Evolutionary conservation across 2,888 invertebrate genomes (phyloP), one percentile per base, ranked within the genome.

Genomic region (Anagyrus pseudococci): DNA sequence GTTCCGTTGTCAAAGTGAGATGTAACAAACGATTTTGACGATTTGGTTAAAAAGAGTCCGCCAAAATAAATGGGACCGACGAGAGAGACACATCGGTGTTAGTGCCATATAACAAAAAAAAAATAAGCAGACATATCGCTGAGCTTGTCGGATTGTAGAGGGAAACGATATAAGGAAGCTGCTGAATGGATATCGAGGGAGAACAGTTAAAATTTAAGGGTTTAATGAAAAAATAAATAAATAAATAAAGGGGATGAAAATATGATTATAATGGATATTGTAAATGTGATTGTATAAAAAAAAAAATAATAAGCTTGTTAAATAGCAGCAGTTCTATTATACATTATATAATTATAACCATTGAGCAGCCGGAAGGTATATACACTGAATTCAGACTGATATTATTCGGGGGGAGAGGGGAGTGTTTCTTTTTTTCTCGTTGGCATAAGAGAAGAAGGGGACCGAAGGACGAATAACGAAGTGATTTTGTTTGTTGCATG

Each of bases 371-470:
- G 3, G 33, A 37, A 8, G 33, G 15, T 37, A n/a, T n/a, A n/a
- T n/a, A n/a, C n/a, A n/a, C n/a, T n/a, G n/a, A 63, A 60, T 66
- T 59, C 60, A 64, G 60, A 63, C 63, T 66, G 60, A 66, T 63
- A 49, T 50, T 66, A 37, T 13, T 4, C 8, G 33, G 33, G 8
- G 33, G 33, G 33, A 37, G 8, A 37, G 8, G 33, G 33, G 15
- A 37, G 4, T 13, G 8, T 37, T 37, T 37, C 10, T 37, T 37
- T 37, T 4, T 37, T 37, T 4, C 13, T 8, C 33, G 58, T 62
- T 66, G 62, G 29, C 52, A 56, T 37, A 15, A 40, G 17, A 26
- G 19, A 44, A 44, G 26, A 49, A 48, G 37, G 43, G 4, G n/a
- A n/a, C n/a, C n/a, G n/a, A n/a, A n/a, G n/a, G 46, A 44, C n/a